Percentiles rank a stretch among this genome's conserved stretches.
Conservation (phyloP, 2,113 vertebrate species). For the Lycaon pictus region DNA sequence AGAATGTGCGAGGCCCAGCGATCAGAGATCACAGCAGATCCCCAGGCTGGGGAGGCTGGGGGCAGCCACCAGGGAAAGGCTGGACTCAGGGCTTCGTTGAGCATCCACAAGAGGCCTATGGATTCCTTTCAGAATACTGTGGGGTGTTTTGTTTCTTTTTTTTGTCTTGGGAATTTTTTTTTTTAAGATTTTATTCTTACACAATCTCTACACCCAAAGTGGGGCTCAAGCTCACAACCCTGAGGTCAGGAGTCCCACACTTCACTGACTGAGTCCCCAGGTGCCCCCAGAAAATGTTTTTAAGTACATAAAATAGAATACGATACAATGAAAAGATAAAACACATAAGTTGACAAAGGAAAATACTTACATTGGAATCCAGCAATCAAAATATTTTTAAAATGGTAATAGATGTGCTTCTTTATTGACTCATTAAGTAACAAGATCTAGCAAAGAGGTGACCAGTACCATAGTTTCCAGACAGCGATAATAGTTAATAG, state of each 20-base stretch:
- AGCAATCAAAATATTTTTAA: not conserved
- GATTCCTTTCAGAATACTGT: not conserved
- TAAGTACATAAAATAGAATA: not conserved
- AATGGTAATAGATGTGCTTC: not conserved
- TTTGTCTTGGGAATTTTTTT: not conserved
- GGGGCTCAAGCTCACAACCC: not conserved
- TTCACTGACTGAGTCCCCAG: not conserved
- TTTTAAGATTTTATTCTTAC: not conserved
- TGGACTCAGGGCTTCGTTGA: not conserved
- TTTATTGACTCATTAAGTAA: not conserved
- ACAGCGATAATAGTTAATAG: not conserved
- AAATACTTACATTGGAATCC: not conserved
- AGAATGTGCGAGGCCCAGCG: not conserved
- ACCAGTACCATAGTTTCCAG: too few relatives aligned
- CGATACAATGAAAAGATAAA: not conserved
- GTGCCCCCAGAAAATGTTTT: not conserved
- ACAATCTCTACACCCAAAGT: not conserved
- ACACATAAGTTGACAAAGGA: not conserved
- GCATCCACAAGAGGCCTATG: not conserved
- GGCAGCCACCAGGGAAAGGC: not conserved
- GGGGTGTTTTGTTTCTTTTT: not conserved
- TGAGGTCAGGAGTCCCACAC: not conserved
- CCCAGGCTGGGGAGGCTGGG: not conserved
- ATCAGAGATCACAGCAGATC: not conserved
- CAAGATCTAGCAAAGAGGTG: not conserved